These are phyloP conservation scores for Drosophila percnosoma DNA, from an alignment of 2,888 invertebrate species.

Conservation along the genomic window DNA sequence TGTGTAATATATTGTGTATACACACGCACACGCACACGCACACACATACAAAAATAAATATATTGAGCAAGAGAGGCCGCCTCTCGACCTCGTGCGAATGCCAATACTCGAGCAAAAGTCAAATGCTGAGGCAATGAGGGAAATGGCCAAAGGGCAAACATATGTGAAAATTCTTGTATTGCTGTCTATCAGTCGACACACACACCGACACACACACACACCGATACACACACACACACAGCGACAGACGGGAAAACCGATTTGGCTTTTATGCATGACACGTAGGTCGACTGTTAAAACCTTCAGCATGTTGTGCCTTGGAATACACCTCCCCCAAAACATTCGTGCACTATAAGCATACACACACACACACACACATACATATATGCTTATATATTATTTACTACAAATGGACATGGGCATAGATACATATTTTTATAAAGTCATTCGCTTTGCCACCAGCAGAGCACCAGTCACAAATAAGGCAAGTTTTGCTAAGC, in stretches of 20 bases:
- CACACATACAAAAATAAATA: not conserved
- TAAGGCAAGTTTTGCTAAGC: conserved; percentile 6
- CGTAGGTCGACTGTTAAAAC: conserved; percentile 53
- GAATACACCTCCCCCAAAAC: conserved; percentile 9
- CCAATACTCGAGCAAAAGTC: conserved; percentile 45
- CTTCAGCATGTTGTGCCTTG: conserved; percentile 32
- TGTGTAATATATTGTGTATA: conserved; percentile 34
- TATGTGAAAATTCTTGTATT: not conserved
- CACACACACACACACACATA: conserved; percentile 7
- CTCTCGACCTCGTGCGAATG: conserved; percentile 35
- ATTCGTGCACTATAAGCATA: conserved; percentile 20
- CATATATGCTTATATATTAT: not conserved
- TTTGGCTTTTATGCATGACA: conserved; percentile 56
- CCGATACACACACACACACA: conserved; percentile 9
- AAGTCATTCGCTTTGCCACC: conserved; percentile 30
- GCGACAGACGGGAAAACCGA: conserved; percentile 10
- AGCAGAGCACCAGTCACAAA: conserved; percentile 23
- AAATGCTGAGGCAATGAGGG: conserved; percentile 36
- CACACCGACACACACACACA: conserved; percentile 14
- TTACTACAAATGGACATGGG: not conserved
- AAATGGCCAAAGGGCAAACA: conserved; percentile 42
- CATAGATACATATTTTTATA: conserved; percentile 21
- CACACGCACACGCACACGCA: conserved; percentile 1
- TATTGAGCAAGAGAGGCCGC: conserved; percentile 12
- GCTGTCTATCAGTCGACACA: conserved; percentile 1